Conservation (phyloP, 2,888 invertebrate genomes). For the Dasysyrphus tricinctus region DNA sequence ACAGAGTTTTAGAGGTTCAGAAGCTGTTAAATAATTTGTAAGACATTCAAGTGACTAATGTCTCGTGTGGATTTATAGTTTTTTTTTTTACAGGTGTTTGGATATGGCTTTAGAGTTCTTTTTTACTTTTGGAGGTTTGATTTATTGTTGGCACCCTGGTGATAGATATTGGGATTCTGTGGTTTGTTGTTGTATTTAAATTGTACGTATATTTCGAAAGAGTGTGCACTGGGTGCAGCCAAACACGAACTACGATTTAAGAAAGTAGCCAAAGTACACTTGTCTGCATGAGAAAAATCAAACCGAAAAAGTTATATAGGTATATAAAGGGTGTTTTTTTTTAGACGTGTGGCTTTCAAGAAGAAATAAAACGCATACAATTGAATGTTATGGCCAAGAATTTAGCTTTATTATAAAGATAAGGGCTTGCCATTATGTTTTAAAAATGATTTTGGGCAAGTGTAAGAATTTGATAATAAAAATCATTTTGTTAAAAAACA, state of each 20-base stretch:
- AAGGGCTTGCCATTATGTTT: too few relatives aligned
- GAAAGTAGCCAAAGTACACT: too few relatives aligned
- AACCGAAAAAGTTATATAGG: too few relatives aligned
- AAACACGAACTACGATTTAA: not conserved
- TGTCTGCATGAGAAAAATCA: too few relatives aligned
- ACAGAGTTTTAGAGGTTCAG: not conserved
- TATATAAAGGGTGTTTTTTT: too few relatives aligned
- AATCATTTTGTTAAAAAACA: too few relatives aligned
- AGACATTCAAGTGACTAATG: not conserved
- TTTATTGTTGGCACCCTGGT: not conserved
- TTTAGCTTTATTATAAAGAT: too few relatives aligned
- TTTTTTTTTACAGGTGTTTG: conserved; percentile 17
- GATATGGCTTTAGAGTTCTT: not conserved
- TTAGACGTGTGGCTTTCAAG: too few relatives aligned
- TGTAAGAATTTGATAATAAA: too few relatives aligned
- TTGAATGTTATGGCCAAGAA: too few relatives aligned
- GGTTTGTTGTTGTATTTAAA: not conserved
- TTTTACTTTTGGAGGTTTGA: not conserved
- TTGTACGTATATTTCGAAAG: not conserved
- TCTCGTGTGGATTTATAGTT: not conserved
- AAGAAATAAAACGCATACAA: too few relatives aligned
- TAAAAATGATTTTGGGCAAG: too few relatives aligned
- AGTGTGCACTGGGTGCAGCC: not conserved
- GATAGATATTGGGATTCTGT: not conserved
- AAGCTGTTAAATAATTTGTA: conserved; percentile 11